Base-by-base conservation (phyloP, 2,797 vertebrate genomes). In the Picus viridis region DNA sequence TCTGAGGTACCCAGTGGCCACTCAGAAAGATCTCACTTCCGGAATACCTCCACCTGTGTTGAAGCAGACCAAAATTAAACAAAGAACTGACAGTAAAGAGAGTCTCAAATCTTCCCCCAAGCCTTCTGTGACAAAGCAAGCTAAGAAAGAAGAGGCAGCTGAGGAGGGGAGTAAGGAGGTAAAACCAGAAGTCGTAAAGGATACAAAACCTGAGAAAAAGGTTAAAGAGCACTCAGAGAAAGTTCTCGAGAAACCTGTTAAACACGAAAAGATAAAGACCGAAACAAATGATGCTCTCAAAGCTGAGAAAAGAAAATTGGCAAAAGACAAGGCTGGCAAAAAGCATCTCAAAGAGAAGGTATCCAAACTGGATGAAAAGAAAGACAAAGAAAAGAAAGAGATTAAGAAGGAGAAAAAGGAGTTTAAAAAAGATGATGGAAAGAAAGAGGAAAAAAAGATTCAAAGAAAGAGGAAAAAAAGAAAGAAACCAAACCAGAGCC, bases 331-430 rank as follows among this genome's bases (percentile, higher is more conserved):
- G 92, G 97, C 94, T 29, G 97, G 97, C 39, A 99, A 99, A 96
- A 98, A 99, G 92, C 98, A 99, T 92, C 97, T 98, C 12, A 99
- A 98, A 77, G 99, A 99, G 86, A 99, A 98, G 92, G 94, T 96
- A 9, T 98, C 98, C 34, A 99, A 99, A 95, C 98, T 99, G 93
- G 99, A 99, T 65, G 99, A 99, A 95, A 99, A 99, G 96, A 99
- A 98, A 97, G 99, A 99, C 95, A 99, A 99, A 95, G 99, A 99
- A 94, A 99, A 99, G 96, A 99, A 99, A 90, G 99, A 99, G 89
- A 98, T 98, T 54, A 99, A 99, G 89, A 99, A 98, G 83, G 99
- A 99, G 90, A 98, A 97, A 94, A 98, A 97, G 72, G 98, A 99
- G 63, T 90, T 99, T 8, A 99, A 99, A 97, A 99, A 98, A 96